Conservation (phyloP, 2,888 invertebrate genomes). For the Sthenelais limicola region DNA sequence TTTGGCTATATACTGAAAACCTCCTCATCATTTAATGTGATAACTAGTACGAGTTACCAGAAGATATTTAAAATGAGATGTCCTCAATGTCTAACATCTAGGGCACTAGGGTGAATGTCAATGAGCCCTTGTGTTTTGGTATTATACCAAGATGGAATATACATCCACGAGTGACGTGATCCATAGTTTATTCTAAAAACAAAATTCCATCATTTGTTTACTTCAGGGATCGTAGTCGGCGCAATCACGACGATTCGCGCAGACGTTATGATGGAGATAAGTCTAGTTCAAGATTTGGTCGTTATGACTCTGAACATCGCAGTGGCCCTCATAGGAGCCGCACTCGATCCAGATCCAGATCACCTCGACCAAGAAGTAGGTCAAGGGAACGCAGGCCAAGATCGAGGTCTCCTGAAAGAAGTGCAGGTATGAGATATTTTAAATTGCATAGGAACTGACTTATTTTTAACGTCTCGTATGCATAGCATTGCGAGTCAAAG, state of each 20-base stretch:
- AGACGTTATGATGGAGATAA: constrained; percentile 14
- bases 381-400: constrained; percentile 39
- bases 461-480: background rate
- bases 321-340: constrained; percentile 26
- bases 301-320: constrained; percentile 37
- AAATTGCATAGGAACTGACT: background rate
- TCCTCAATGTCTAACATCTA: too few relatives aligned
- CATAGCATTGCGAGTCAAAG: background rate
- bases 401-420: constrained; percentile 35
- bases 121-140: too few relatives aligned
- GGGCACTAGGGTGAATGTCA: too few relatives aligned
- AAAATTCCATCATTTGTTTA: too few relatives aligned
- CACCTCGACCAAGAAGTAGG: constrained; percentile 48
- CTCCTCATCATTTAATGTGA: too few relatives aligned
- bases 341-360: constrained; percentile 66
- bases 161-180: too few relatives aligned
- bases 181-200: background rate
- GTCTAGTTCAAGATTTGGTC: constrained; percentile 32
- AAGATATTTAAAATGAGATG: too few relatives aligned
- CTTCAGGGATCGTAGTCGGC: constrained; percentile 32
- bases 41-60: too few relatives aligned
- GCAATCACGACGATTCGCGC: constrained; percentile 22
- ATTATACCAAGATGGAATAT: too few relatives aligned
- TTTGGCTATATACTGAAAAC: too few relatives aligned
- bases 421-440: background rate